Evolutionary conservation across 2,113 vertebrate species (phyloP), one percentile per base, ranked within the genome.

Genomic region (Ia io): DNA sequence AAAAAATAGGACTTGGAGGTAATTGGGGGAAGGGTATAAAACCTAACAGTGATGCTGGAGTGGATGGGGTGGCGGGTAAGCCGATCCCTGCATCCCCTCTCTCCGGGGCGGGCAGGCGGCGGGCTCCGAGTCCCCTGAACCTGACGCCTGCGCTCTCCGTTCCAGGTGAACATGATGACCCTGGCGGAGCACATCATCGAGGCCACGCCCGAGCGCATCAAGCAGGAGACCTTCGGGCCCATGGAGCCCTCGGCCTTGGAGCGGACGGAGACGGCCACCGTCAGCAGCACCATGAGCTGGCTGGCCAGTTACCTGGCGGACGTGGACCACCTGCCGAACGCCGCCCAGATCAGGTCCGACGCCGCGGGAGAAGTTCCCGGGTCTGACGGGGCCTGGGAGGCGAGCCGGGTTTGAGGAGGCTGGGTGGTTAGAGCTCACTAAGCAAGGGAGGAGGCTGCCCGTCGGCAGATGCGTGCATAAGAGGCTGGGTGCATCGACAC

Each of bases 241-340:
- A 83, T 98, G 96, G 99, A 99, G 87, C 97, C 99, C 5, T 98
- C 99, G 0, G 97, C 98, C n/a, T 82, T 96, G 78, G 98, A 98
- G 70, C 98, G 98, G 73, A 97, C 98, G 0, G 99, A 99, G 53
- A 98, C 98, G 32, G 98, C 99, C 93, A 97, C 99, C 86, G 98
- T 99, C 94, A 99, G 98, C 98, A 99, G 98, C 98, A 99, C 99
- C 2, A 99, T 99, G 99, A 99, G 99, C 99, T 99, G 99, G 99
- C 99, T 99, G 98, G 99, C 99, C 98, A 99, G 99, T 98, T 99
- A 99, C 98, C 98, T 99, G 56, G 99, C 99, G 82, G 99, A 99
- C 37, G 99, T 99, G 1, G 99, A 99, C 91, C 99, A 99, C 97
- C 98, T 99, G 97, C 99, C 99, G 0, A 99, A 98, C 92, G 99